These are phyloP conservation scores for Typhlichthys eigenmanni DNA, from an alignment of 2,797 vertebrate species.

Conservation along the genomic window DNA sequence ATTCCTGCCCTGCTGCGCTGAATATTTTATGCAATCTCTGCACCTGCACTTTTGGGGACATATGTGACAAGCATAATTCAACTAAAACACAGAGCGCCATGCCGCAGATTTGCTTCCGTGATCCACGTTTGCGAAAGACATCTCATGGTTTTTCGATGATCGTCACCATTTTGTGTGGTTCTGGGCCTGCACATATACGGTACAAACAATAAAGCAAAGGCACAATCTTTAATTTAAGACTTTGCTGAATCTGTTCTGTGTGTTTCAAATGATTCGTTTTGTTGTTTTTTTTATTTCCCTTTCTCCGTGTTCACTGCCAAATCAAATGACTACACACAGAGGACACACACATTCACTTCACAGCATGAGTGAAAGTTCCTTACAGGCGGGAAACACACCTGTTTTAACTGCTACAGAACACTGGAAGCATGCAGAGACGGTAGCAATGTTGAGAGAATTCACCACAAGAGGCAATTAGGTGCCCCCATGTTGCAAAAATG, in stretches of 20 bases:
- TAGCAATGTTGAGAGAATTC: slow-evolving; percentile 11
- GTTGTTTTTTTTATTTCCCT: slow-evolving; percentile 32
- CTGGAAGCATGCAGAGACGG: slow-evolving; percentile 46
- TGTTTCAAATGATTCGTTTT: slow-evolving; percentile 35
- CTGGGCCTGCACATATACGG: slow-evolving; percentile 9
- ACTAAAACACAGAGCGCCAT: slow-evolving; percentile 4
- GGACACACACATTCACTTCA: slow-evolving; percentile 12
- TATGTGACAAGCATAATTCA: slow-evolving; percentile 1
- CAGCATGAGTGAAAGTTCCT: slow-evolving; percentile 32
- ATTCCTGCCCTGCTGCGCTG: background rate
- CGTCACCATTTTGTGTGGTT: slow-evolving; percentile 37
- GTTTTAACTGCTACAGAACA: slow-evolving; percentile 41
- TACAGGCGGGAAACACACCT: slow-evolving; percentile 32
- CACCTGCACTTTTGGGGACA: background rate
- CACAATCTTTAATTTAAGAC: slow-evolving; percentile 54
- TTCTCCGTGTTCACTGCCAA: slow-evolving; percentile 29
- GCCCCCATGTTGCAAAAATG: too few species aligned
- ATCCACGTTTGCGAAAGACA: slow-evolving; percentile 10
- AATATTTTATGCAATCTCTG: slow-evolving; percentile 10
- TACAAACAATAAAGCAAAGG: slow-evolving; percentile 18
- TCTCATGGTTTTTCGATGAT: slow-evolving; percentile 12
- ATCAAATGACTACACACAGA: slow-evolving; percentile 29
- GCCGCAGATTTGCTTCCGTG: background rate
- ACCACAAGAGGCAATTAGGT: slow-evolving; percentile 16
- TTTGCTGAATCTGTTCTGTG: slow-evolving; percentile 51